phyloP scores from a whole-genome alignment of 2,888 invertebrate genomes.

The Chloroclysta siterata region DNA sequence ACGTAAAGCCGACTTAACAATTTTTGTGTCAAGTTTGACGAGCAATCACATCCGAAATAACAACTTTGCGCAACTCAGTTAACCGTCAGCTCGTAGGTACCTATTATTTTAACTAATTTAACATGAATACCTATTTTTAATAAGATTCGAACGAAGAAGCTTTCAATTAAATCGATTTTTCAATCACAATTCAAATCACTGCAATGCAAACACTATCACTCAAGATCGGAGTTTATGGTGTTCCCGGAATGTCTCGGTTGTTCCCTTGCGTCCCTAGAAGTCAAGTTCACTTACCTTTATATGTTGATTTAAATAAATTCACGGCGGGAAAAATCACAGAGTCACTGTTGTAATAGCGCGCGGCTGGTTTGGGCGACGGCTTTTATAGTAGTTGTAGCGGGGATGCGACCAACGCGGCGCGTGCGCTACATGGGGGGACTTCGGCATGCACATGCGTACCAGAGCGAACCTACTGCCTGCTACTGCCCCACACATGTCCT shows the following conservation, averaged over 20 bases:
- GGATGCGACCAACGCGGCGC: constrained; percentile 56
- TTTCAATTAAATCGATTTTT: constrained; percentile 20
- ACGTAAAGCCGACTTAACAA: constrained; percentile 47
- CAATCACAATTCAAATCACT: constrained; percentile 36
- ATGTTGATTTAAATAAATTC: constrained; percentile 69
- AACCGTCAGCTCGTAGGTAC: constrained; percentile 44
- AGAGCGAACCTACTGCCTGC: constrained; percentile 38
- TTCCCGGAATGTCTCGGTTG: constrained; percentile 48
- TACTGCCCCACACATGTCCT: constrained; percentile 9
- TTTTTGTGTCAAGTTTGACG: constrained; percentile 55
- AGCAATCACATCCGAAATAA: constrained; percentile 47
- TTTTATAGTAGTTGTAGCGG: constrained; percentile 81
- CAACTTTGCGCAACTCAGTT: constrained; percentile 49
- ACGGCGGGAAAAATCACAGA: constrained; percentile 82
- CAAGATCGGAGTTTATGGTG: constrained; percentile 16
- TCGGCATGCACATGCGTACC: constrained; percentile 10
- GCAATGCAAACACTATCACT: constrained; percentile 36
- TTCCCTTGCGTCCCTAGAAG: constrained; percentile 57
- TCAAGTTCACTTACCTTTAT: constrained; percentile 77
- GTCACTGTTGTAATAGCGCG: constrained; percentile 84
- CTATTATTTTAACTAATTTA: constrained; percentile 37
- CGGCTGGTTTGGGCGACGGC: constrained; percentile 75
- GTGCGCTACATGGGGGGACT: constrained; percentile 63
- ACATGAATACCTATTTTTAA: constrained; percentile 33
- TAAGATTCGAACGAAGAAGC: constrained; percentile 30